Conservation (phyloP, 1,140 invertebrate species). For the Drosophila neocordata region DNA sequence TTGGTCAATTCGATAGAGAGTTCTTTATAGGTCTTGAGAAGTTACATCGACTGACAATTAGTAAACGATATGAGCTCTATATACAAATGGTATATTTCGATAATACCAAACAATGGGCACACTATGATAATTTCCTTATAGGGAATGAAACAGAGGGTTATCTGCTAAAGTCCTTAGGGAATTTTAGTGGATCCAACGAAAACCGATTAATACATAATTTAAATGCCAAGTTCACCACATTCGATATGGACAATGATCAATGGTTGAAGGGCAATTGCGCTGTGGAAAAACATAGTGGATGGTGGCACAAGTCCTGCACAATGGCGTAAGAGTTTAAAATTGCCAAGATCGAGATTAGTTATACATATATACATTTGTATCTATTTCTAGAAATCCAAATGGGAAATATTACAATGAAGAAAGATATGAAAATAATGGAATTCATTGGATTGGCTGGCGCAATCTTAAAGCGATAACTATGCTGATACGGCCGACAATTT, state of each 20-base stretch:
- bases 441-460: background rate
- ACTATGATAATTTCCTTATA: constrained; percentile 8
- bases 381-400: constrained; percentile 1
- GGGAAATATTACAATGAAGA: background rate
- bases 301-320: constrained; percentile 2
- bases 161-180: background rate
- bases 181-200: background rate
- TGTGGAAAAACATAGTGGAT: constrained; percentile 8
- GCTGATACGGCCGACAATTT: background rate
- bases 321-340: background rate
- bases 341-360: background rate
- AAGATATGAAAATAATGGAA: background rate
- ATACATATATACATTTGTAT: too few relatives aligned
- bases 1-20: background rate
- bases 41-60: constrained; percentile 3
- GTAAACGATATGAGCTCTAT: background rate
- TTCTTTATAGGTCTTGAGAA: constrained; percentile 5
- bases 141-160: background rate
- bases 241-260: constrained; percentile 1
- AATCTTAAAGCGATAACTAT: constrained; percentile 3
- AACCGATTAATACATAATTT: background rate
- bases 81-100: constrained; percentile 11
- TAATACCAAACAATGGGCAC: background rate
- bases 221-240: constrained; percentile 1
- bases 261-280: background rate